A percentile compares a stretch with the other conserved stretches of the same genome.
phyloP scores from a whole-genome alignment of 2,797 vertebrate species.

The Centroberyx gerrardi region DNA sequence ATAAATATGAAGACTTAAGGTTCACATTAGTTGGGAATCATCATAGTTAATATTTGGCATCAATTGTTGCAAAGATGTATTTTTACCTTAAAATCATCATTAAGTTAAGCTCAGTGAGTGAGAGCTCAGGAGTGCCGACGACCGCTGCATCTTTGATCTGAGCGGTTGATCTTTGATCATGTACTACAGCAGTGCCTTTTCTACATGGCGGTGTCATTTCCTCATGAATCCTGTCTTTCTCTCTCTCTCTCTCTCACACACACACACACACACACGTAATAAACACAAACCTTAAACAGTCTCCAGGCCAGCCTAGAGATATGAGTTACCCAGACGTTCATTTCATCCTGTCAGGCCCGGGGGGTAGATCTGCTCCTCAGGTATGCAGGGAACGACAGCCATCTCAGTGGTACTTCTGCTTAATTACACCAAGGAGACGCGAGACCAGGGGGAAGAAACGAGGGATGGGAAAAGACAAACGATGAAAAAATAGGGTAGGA shows the following conservation, averaged over 20 bases:
- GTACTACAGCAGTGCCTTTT: conserved; percentile 12
- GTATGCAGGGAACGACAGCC: conserved; percentile 47
- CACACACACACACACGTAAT: conserved; percentile 27
- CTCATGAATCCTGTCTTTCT: conserved; percentile 19
- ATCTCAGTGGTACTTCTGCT: conserved; percentile 25
- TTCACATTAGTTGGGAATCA: no score
- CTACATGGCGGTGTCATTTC: conserved; percentile 21
- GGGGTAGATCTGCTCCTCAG: conserved; percentile 40
- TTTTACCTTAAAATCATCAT: neutral
- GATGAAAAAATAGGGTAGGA: conserved; percentile 32
- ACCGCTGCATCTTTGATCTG: neutral
- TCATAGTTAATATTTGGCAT: no score
- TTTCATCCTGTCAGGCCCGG: conserved; percentile 42
- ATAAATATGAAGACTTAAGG: neutral
- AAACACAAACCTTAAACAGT: conserved; percentile 18
- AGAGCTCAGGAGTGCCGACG: neutral
- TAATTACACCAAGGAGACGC: conserved; percentile 64
- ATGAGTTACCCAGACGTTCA: conserved; percentile 15
- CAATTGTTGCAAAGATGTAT: no score
- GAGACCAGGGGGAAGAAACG: conserved; percentile 13
- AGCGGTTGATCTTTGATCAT: conserved; percentile 44
- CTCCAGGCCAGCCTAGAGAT: neutral
- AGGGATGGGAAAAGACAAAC: conserved; percentile 20
- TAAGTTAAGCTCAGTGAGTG: neutral
- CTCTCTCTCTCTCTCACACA: conserved; percentile 2